These are phyloP conservation scores for Drosophila meridionalis DNA, from an alignment of 2,888 invertebrate genomes.

Conservation along the genomic window DNA sequence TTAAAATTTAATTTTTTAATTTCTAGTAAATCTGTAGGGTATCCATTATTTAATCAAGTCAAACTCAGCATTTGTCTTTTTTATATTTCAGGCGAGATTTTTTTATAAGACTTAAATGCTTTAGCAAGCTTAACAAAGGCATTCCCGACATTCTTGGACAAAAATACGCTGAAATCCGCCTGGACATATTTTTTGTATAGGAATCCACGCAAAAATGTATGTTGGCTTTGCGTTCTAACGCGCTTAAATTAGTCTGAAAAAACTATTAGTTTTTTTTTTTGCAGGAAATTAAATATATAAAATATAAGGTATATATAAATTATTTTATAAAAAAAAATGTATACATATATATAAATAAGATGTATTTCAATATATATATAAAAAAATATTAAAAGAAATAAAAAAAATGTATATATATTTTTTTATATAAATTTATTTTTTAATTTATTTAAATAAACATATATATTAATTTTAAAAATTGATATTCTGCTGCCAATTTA, in stretches of 20 bases:
- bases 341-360: too few species aligned
- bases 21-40: not conserved
- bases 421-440: too few species aligned
- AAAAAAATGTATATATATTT: too few species aligned
- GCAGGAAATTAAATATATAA: not conserved
- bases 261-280: too few species aligned
- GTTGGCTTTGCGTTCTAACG: not conserved
- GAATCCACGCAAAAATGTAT: slow-evolving; percentile 10
- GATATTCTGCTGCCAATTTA: accelerated
- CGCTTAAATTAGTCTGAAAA: not conserved
- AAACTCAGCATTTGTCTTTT: not conserved
- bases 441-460: too few species aligned
- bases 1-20: too few species aligned
- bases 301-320: not conserved
- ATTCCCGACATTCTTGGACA: slow-evolving; percentile 1
- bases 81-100: not conserved
- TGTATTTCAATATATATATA: too few species aligned
- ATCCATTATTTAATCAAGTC: not conserved
- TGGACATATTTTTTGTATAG: not conserved
- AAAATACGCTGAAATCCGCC: not conserved
- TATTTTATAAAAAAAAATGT: not conserved
- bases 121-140: slow-evolving; percentile 12
- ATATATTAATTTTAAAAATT: not conserved
- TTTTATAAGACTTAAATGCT: not conserved
- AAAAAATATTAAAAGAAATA: too few species aligned